Conservation (phyloP, 2,113 vertebrate genomes). For the Hylia prasina region DNA sequence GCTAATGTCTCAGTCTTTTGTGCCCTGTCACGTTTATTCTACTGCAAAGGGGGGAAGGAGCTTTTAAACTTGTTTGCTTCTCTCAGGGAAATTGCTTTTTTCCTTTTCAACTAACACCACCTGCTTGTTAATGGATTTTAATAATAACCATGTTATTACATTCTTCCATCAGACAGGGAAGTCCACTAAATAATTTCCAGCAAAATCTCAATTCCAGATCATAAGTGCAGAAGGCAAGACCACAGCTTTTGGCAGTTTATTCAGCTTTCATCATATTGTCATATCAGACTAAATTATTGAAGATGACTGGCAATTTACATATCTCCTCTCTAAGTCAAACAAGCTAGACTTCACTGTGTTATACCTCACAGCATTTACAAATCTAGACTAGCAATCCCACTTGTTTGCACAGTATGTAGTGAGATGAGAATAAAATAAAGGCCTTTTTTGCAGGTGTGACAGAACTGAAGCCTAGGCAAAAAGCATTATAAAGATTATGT, state of each 20-base stretch:
- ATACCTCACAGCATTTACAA: background rate
- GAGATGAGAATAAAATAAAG: background rate
- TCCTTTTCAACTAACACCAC: background rate
- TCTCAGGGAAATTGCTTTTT: background rate
- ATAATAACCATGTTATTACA: background rate
- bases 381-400: background rate
- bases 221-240: background rate
- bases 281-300: slow-evolving; percentile 37
- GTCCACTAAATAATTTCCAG: slow-evolving; percentile 1
- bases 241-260: background rate
- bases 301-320: slow-evolving; percentile 21
- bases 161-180: background rate
- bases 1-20: background rate
- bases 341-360: background rate
- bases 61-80: slow-evolving; percentile 6
- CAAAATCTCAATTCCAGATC: background rate
- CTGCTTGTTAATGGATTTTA: slow-evolving; percentile 7
- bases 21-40: background rate
- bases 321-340: slow-evolving; percentile 19
- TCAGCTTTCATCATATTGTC: slow-evolving; percentile 10
- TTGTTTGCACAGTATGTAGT: background rate
- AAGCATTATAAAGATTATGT: background rate
- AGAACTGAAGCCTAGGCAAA: background rate
- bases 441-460: background rate
- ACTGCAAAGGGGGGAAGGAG: background rate